Percentiles rank a stretch among this genome's conserved stretches.
These are phyloP conservation scores for Notothenia rossii DNA, from an alignment of 2,113 vertebrate species.

Conservation along the genomic window DNA sequence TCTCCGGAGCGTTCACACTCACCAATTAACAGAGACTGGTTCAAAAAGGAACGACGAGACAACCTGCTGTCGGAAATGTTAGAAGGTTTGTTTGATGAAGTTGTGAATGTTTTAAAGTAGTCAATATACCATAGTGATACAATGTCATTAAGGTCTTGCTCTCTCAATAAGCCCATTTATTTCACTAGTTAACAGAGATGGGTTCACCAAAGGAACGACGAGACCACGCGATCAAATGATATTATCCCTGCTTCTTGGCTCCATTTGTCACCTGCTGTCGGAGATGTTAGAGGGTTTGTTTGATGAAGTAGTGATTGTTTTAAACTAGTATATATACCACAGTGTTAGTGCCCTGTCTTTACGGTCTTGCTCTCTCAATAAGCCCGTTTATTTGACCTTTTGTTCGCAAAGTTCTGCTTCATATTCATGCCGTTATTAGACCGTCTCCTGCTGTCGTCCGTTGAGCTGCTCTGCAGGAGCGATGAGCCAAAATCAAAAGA, in stretches of 20 bases:
- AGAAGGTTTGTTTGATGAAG: conserved; percentile 13
- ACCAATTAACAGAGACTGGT: conserved; percentile 79
- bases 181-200: conserved; percentile 77
- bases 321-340: too few relatives aligned
- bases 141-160: conserved; percentile 7
- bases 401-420: conserved; percentile 28
- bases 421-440: conserved; percentile 26
- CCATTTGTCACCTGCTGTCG: conserved; percentile 33
- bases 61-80: conserved; percentile 25
- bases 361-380: not conserved
- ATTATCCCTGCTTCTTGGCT: not conserved
- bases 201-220: conserved; percentile 69
- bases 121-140: too few relatives aligned
- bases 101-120: not conserved
- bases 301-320: conserved; percentile 11
- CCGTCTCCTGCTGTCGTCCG: conserved; percentile 17
- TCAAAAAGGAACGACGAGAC: conserved; percentile 65
- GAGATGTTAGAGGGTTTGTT: not conserved
- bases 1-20: conserved; percentile 68
- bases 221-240: conserved; percentile 24
- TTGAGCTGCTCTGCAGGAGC: conserved; percentile 45
- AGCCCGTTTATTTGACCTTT: conserved; percentile 52
- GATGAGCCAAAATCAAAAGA: conserved; percentile 58
- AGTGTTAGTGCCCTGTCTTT: not conserved
- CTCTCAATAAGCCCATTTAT: not conserved